Percentiles rank a stretch among this genome's conserved stretches.
phyloP scores from a whole-genome alignment of 1,140 invertebrate species.

The Bombus affinis region DNA sequence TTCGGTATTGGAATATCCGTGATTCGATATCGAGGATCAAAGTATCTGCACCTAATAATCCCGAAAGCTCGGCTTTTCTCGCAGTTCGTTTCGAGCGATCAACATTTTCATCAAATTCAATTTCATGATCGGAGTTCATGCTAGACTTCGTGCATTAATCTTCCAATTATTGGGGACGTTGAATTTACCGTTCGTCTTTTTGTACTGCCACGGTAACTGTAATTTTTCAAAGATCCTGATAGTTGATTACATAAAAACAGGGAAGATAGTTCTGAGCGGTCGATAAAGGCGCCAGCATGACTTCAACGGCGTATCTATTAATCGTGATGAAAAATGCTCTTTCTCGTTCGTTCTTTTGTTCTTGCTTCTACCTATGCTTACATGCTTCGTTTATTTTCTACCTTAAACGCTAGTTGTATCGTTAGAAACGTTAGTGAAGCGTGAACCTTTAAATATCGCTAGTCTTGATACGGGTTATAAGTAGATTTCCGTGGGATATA shows the following conservation, averaged over 20 bases:
- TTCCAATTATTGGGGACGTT: background rate
- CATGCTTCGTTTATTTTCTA: conserved; percentile 56
- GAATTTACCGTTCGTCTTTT: background rate
- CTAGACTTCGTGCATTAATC: background rate
- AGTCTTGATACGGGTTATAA: conserved; percentile 82
- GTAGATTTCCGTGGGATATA: conserved; percentile 58
- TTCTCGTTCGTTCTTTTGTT: conserved; percentile 14
- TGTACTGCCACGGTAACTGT: background rate
- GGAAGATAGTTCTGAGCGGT: background rate
- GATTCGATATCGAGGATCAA: conserved; percentile 14
- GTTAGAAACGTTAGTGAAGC: conserved; percentile 81
- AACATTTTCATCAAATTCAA: conserved; percentile 7
- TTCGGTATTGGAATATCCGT: background rate
- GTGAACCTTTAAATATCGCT: conserved; percentile 82
- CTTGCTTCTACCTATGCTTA: conserved; percentile 52
- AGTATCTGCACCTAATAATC: conserved; percentile 9
- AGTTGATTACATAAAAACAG: background rate
- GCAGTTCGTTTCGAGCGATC: background rate
- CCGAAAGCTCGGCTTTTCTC: background rate
- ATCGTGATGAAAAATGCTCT: background rate
- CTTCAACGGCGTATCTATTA: background rate
- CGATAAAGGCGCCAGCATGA: background rate
- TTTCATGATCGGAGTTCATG: too few species aligned
- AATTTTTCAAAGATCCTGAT: background rate
- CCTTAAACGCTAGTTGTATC: conserved; percentile 71